These are phyloP conservation scores for Thalassaphorura encarpata DNA, from an alignment of 1,140 invertebrate genomes.

Conservation along the genomic window DNA sequence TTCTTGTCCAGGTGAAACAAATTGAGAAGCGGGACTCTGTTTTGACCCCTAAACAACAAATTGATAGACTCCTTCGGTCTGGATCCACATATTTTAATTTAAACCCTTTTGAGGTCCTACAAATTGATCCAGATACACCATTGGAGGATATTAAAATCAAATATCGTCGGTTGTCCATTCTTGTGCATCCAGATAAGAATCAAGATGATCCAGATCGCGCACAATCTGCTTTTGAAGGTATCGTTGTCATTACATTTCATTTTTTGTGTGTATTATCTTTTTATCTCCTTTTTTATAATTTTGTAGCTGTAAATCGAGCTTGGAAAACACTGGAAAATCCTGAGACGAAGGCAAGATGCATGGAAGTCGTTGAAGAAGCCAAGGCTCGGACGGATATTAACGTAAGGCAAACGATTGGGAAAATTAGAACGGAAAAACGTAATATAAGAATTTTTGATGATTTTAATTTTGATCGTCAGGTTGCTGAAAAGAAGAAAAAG, in stretches of 20 bases:
- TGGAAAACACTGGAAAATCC: conserved; percentile 96
- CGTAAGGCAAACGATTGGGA: conserved; percentile 46
- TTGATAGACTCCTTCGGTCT: conserved; percentile 78
- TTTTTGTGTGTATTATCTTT: no score
- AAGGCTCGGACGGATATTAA: conserved; percentile 86
- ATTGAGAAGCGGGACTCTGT: conserved; percentile 86
- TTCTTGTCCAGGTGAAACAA: conserved; percentile 71
- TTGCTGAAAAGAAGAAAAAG: conserved; percentile 90
- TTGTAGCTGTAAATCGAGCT: conserved; percentile 86
- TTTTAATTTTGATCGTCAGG: conserved; percentile 45
- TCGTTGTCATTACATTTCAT: conserved; percentile 16
- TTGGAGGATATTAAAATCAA: conserved; percentile 93
- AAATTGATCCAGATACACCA: conserved; percentile 79
- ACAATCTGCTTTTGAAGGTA: conserved; percentile 82
- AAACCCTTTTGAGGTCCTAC: conserved; percentile 91
- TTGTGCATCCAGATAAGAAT: conserved; percentile 99
- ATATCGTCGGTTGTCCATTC: conserved; percentile 89
- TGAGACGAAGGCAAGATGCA: conserved; percentile 81
- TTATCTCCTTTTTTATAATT: conserved; percentile 45
- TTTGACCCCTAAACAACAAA: conserved; percentile 88
- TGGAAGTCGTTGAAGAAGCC: conserved; percentile 95
- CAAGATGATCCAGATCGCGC: conserved; percentile 89
- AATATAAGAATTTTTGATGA: conserved; percentile 5
- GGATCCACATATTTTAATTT: conserved; percentile 94
- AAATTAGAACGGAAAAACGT: background rate